A percentile compares a stretch with the other conserved stretches of the same genome.
Evolutionary conservation across 2,888 invertebrate species (phyloP).

Genomic region (Lochmaea capreae): DNA sequence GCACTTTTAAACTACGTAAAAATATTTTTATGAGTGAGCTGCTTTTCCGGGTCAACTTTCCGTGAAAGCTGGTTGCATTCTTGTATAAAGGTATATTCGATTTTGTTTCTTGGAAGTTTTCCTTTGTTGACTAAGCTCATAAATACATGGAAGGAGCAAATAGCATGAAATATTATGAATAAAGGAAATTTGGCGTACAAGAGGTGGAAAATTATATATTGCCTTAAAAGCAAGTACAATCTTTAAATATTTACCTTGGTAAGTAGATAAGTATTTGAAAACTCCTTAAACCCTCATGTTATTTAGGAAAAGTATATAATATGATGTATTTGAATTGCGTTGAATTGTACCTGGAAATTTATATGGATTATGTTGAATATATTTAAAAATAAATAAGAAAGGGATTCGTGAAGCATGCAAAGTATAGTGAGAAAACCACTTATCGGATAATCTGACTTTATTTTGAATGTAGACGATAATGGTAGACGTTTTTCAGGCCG

Average conservation of each 20-base stretch:
- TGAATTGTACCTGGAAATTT: not conserved
- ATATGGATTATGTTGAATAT: not conserved
- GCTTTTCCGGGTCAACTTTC: constrained; percentile 28
- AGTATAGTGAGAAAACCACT: not conserved
- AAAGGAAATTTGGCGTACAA: constrained; percentile 10
- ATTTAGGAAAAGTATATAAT: not conserved
- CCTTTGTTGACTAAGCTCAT: constrained; percentile 30
- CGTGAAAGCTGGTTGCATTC: constrained; percentile 26
- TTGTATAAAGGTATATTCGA: constrained; percentile 17
- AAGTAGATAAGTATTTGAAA: not conserved
- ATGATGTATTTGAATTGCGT: too few species aligned
- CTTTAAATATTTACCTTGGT: not conserved
- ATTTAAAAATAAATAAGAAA: not conserved
- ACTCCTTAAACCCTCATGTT: not conserved
- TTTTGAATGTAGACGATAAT: too few species aligned
- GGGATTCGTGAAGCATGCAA: not conserved
- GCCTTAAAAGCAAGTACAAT: not conserved
- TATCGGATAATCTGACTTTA: too few species aligned
- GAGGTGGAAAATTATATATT: not conserved
- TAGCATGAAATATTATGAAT: constrained; percentile 29
- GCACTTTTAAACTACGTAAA: constrained; percentile 40
- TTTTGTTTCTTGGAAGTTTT: constrained; percentile 27
- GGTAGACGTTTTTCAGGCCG: too few species aligned
- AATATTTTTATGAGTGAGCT: constrained; percentile 38
- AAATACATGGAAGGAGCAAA: constrained; percentile 25